Conservation (phyloP, 2,113 vertebrate species). For the Euleptes europaea region DNA sequence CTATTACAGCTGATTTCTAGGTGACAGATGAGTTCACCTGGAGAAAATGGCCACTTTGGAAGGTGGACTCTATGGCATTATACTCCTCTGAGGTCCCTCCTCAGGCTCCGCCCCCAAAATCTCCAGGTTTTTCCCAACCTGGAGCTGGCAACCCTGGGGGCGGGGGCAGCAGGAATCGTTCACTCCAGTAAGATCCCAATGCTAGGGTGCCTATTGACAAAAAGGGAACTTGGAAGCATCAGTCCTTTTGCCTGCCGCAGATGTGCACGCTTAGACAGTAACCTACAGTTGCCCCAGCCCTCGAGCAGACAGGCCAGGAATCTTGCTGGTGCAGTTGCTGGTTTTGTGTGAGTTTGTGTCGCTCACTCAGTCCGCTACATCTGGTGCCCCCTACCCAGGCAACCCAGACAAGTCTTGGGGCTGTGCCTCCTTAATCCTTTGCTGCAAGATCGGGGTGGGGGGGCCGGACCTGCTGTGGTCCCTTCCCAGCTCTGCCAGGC, state of each 20-base stretch:
- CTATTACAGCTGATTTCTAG: too few species aligned
- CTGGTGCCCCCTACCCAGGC: not conserved
- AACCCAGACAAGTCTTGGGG: conserved; percentile 10
- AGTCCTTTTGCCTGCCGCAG: not conserved
- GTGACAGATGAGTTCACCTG: too few species aligned
- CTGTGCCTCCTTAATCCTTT: conserved; percentile 41
- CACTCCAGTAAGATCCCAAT: too few species aligned
- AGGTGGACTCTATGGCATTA: too few species aligned
- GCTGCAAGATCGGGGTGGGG: conserved; percentile 30
- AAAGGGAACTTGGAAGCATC: not conserved
- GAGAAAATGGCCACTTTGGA: too few species aligned
- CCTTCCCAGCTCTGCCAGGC: conserved; percentile 54
- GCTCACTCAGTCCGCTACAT: not conserved
- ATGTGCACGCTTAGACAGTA: not conserved
- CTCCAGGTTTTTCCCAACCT: too few species aligned
- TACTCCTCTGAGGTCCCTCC: too few species aligned
- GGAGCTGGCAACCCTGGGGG: too few species aligned
- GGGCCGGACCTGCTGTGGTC: not conserved
- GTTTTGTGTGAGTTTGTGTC: not conserved
- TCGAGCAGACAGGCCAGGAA: not conserved
- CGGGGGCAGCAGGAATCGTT: too few species aligned
- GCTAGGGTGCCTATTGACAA: too few species aligned
- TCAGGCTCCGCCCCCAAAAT: too few species aligned
- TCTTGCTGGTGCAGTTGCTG: not conserved
- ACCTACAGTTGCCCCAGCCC: not conserved